A percentile compares a stretch with the other conserved stretches of the same genome.
These are phyloP conservation scores for Conus canariensis DNA, from an alignment of 2,888 invertebrate species.

Conservation along the genomic window DNA sequence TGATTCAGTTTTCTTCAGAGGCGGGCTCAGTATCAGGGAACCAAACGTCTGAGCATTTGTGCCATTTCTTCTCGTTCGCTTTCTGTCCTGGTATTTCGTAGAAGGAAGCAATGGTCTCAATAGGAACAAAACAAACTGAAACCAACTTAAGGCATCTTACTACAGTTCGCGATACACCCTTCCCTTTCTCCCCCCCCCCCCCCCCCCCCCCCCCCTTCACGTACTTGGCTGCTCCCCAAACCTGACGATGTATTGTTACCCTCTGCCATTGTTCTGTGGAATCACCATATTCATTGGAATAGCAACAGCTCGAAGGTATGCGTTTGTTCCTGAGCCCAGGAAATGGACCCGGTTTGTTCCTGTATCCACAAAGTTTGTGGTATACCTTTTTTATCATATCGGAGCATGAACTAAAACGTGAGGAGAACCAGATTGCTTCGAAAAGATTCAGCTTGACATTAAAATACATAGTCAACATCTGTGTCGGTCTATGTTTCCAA, in stretches of 20 bases:
- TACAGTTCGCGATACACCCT: no score
- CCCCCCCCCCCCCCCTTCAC: no score
- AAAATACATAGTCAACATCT: neutral
- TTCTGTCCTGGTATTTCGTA: no score
- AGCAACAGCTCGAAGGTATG: neutral
- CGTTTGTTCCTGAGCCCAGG: neutral
- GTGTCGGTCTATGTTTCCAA: neutral
- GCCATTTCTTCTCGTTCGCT: no score
- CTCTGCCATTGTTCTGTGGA: neutral
- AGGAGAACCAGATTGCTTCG: neutral
- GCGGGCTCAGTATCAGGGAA: no score
- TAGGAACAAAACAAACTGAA: no score
- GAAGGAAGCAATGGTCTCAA: no score
- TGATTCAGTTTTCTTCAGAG: no score
- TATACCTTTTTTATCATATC: neutral
- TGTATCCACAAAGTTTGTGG: neutral
- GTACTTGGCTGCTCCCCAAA: no score
- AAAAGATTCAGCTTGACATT: neutral
- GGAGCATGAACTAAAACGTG: neutral
- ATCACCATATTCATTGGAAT: neutral
- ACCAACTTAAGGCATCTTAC: no score
- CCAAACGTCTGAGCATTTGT: no score
- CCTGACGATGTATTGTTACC: neutral
- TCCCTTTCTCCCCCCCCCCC: no score
- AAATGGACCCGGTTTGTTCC: constrained; percentile 10